Base-by-base conservation (phyloP, 1,140 invertebrate species). In the Heterodera schachtii region DNA sequence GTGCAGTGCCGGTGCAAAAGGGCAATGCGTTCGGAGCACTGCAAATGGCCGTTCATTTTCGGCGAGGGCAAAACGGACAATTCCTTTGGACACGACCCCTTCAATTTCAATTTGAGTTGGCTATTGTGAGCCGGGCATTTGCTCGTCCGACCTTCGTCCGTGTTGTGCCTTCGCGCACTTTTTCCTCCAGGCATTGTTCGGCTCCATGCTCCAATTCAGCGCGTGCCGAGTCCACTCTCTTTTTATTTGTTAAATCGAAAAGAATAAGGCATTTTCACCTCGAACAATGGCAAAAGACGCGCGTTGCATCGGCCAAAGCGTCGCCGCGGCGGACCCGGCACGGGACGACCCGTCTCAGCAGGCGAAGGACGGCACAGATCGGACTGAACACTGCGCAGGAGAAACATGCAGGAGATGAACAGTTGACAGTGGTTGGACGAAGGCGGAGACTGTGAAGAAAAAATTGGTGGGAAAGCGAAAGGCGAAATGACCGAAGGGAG, bases 111-210 rank as follows among this genome's bases (percentile, higher is more conserved):
- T 64, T 11, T 13, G 57, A 52, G 9, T 52, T 66, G 43, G 7
- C 43, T 75, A 41, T 43, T 31, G 31, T 31, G 31, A 31, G 31
- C 31, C 31, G 16, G 16, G 52, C 52, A 8, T 19, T 64, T 64
- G 13, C 57, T 64, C 11, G 16, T 13, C 57, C 0, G 16, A 64
- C 57, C 57, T 64, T 64, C 5, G 57, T 19, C 16, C 57, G 57
- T 64, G 11, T 52, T 43, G 44, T 67, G 9, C 74, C 70, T 9
- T 46, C 67, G 31, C 46, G n/a, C 16, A 80, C 60, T 31, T 52
- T 67, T 66, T 81, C 71, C n/a, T 41, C 69, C 75, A 79, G 49
- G 79, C 80, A 81, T 49, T 81, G 43, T 80, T 75, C 52, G 16
- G 64, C 57, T 43, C 70, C 73, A 21, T 31, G 64, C 64, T 81